A percentile compares a stretch with the other conserved stretches of the same genome.
Conservation (phyloP, 2,888 invertebrate genomes). For the Plusia festucae region DNA sequence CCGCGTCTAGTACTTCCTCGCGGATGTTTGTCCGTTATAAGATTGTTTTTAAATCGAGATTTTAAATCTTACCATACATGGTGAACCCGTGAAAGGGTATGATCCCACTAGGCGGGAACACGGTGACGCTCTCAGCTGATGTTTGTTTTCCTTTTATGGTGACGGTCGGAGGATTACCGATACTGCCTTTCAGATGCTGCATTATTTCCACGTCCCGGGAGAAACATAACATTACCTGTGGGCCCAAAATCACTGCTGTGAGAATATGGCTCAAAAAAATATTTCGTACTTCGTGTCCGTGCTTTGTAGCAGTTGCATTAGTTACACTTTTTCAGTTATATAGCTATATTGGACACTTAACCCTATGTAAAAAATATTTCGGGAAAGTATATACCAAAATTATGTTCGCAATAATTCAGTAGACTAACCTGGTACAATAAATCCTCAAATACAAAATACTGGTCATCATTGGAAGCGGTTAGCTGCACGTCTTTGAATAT, state of each 20-base stretch:
- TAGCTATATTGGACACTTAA: no score
- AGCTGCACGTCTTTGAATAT: constrained; percentile 98
- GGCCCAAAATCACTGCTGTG: constrained; percentile 18
- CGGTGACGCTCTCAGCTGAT: constrained; percentile 91
- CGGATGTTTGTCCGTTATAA: no score
- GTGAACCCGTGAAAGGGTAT: constrained; percentile 99
- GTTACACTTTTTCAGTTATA: neutral
- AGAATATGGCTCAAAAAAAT: neutral
- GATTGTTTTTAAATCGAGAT: no score
- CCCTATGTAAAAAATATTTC: no score
- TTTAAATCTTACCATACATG: constrained; percentile 95
- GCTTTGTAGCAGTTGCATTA: neutral
- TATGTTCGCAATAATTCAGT: neutral
- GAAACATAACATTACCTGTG: constrained; percentile 95
- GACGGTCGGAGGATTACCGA: constrained; percentile 92
- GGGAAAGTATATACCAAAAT: neutral
- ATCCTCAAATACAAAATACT: constrained; percentile 99
- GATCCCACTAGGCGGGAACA: constrained; percentile 97
- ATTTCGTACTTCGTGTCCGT: neutral
- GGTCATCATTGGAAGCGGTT: constrained; percentile 99
- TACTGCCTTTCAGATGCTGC: constrained; percentile 90
- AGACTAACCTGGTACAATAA: constrained; percentile 94
- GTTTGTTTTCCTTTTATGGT: constrained; percentile 92
- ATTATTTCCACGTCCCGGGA: constrained; percentile 96
- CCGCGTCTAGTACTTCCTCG: no score